These are phyloP conservation scores for Xiphorhynchus elegans DNA, from an alignment of 2,113 vertebrate species.

Conservation along the genomic window DNA sequence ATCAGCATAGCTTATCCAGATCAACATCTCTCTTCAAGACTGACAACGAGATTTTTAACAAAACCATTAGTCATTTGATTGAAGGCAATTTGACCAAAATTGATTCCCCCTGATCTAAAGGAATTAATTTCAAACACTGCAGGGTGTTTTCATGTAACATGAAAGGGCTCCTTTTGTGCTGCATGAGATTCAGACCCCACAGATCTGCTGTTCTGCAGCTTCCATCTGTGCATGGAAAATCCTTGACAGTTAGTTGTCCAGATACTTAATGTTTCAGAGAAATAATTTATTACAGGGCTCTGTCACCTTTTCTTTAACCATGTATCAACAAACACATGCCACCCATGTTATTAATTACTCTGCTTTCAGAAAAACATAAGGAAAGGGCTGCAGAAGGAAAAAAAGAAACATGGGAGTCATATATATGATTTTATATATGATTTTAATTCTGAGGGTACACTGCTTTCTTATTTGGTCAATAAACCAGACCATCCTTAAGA, in stretches of 20 bases:
- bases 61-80: slow-evolving; percentile 69
- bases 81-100: slow-evolving; percentile 69
- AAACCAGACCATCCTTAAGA: background rate
- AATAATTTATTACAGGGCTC: slow-evolving; percentile 46
- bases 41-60: slow-evolving; percentile 69
- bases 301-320: slow-evolving; percentile 6
- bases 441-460: background rate
- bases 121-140: slow-evolving; percentile 73
- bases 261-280: slow-evolving; percentile 38
- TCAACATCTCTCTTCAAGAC: slow-evolving; percentile 50
- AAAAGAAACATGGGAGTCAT: background rate
- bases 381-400: background rate
- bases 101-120: slow-evolving; percentile 67
- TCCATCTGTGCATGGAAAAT: slow-evolving; percentile 50
- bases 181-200: slow-evolving; percentile 59
- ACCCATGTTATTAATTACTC: background rate
- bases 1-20: slow-evolving; percentile 47
- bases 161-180: slow-evolving; percentile 62
- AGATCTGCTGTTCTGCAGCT: slow-evolving; percentile 40
- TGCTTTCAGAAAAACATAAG: background rate
- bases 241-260: slow-evolving; percentile 18
- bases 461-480: background rate
- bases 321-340: background rate
- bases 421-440: background rate
- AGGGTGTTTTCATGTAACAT: slow-evolving; percentile 62